A percentile compares a stretch with the other conserved stretches of the same genome.
Conservation (phyloP, 2,797 vertebrate genomes). For the Thunnus albacares region DNA sequence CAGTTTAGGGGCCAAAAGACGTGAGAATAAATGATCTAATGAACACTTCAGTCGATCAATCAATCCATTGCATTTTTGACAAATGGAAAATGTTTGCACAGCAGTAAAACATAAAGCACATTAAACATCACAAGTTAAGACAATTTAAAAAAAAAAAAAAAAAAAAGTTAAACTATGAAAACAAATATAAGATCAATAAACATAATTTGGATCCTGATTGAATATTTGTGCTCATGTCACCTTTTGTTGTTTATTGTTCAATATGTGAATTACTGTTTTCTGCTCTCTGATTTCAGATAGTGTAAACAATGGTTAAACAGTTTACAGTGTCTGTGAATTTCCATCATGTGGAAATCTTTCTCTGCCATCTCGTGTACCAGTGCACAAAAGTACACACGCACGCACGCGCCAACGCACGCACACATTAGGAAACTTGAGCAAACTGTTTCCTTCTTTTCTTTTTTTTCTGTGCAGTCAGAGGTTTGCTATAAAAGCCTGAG, state of each 20-base stretch:
- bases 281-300: not conserved
- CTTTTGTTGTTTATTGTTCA: too few relatives aligned
- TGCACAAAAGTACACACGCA: slow-evolving; percentile 41
- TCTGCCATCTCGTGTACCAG: not conserved
- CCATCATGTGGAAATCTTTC: slow-evolving; percentile 63
- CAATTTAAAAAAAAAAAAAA: too few relatives aligned
- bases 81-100: too few relatives aligned
- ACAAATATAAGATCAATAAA: not conserved
- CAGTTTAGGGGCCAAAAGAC: too few relatives aligned
- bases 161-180: not conserved
- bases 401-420: slow-evolving; percentile 5
- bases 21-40: too few relatives aligned
- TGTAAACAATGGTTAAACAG: slow-evolving; percentile 7
- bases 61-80: too few relatives aligned
- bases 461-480: slow-evolving; percentile 9
- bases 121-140: not conserved
- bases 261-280: not conserved
- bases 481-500: slow-evolving; percentile 77
- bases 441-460: slow-evolving; percentile 37
- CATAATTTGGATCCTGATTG: not conserved
- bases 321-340: slow-evolving; percentile 31
- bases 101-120: not conserved
- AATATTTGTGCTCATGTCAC: not conserved
- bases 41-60: too few relatives aligned
- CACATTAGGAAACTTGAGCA: slow-evolving; percentile 76